A percentile compares a stretch with the other conserved stretches of the same genome.
These are phyloP conservation scores for Manduca sexta DNA, from an alignment of 1,140 invertebrate genomes.

Conservation along the genomic window DNA sequence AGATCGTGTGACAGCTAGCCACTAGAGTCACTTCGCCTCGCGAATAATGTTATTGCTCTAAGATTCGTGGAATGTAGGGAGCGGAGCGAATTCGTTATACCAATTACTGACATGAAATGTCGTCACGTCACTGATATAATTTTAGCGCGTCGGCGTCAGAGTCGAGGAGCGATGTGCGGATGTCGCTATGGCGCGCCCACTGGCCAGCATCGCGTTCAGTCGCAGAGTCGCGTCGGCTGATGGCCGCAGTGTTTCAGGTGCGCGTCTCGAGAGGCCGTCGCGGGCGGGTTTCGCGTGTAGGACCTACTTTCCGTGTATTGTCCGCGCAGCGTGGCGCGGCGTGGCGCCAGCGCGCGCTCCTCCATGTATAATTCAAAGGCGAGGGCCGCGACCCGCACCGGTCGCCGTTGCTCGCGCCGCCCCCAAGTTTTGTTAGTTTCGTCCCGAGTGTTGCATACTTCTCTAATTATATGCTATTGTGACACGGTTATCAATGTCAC, in stretches of 20 bases:
- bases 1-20: constrained; percentile 37
- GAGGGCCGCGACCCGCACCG: constrained; percentile 48
- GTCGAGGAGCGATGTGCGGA: too few relatives aligned
- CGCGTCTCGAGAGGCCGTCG: constrained; percentile 1
- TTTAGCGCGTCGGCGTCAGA: neutral
- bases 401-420: constrained; percentile 34
- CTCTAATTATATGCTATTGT: constrained; percentile 52
- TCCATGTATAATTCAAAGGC: constrained; percentile 56
- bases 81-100: neutral
- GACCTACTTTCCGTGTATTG: constrained; percentile 26
- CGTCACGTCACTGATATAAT: neutral
- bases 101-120: neutral
- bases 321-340: constrained; percentile 17
- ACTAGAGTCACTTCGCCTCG: constrained; percentile 10
- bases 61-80: too few relatives aligned
- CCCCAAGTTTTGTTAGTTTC: constrained; percentile 54
- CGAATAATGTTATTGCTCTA: too few relatives aligned
- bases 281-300: constrained; percentile 9
- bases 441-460: constrained; percentile 32
- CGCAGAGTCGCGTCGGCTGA: too few relatives aligned
- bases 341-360: constrained; percentile 35
- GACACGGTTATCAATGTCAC: too few relatives aligned
- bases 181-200: too few relatives aligned
- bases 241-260: constrained; percentile 3
- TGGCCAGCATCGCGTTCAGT: too few relatives aligned